Conservation (phyloP, 2,113 vertebrate genomes). For the Brienomyrus longianalis region DNA sequence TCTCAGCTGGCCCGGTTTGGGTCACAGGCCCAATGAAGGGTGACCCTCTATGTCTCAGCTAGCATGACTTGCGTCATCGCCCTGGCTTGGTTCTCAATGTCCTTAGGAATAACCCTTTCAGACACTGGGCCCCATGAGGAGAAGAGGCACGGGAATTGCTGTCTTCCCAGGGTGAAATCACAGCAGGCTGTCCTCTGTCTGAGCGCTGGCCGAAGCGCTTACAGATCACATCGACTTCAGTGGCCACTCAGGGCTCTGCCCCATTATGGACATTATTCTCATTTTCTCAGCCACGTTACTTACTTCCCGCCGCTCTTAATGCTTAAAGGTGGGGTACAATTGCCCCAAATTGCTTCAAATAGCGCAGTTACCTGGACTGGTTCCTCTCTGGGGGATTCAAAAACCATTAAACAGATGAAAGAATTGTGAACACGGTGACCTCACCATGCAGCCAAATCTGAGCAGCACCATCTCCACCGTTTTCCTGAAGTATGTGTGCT, state of each 20-base stretch:
- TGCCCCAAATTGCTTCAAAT: constrained; percentile 78
- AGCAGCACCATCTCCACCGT: constrained; percentile 64
- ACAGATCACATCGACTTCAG: not conserved
- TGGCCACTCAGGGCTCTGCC: not conserved
- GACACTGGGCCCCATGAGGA: not conserved
- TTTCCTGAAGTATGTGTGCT: constrained; percentile 62
- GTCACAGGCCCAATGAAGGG: not conserved
- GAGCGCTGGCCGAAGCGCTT: not conserved
- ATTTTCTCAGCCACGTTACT: constrained; percentile 3
- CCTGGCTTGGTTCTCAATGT: not conserved
- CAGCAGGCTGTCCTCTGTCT: not conserved
- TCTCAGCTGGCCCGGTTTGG: not conserved
- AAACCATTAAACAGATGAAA: constrained; percentile 83
- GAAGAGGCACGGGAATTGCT: not conserved
- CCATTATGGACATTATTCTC: constrained; percentile 15
- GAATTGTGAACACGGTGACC: constrained; percentile 78
- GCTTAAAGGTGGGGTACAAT: constrained; percentile 75
- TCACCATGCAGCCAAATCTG: constrained; percentile 76
- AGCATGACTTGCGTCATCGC: not conserved
- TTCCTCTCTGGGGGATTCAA: constrained; percentile 62
- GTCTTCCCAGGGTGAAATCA: not conserved
- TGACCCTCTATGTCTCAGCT: not conserved
- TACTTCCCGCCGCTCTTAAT: constrained; percentile 37
- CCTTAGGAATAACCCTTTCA: not conserved
- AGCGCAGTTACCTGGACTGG: constrained; percentile 73